Evolutionary conservation across 2,797 vertebrate genomes (phyloP).

Genomic region (Chaenodraco wilsoni): DNA sequence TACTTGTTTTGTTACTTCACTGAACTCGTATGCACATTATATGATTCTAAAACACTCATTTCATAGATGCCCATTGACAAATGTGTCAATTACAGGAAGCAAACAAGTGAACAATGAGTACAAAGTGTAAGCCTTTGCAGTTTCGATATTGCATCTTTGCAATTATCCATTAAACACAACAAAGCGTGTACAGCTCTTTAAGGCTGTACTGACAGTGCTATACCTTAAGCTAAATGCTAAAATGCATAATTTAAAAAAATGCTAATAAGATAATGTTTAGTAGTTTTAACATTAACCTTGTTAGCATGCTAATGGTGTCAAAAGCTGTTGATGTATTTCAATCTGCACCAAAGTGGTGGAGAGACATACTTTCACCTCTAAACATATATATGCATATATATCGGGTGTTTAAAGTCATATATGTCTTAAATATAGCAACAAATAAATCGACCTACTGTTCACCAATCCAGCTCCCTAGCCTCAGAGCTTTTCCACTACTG

Average conservation of each 20-base stretch:
- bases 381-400: no score
- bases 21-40: not conserved
- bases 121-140: not conserved
- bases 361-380: not conserved
- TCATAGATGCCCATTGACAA: not conserved
- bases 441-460: not conserved
- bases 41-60: not conserved
- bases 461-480: conserved; percentile 14
- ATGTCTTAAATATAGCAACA: not conserved
- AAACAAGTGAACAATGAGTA: not conserved
- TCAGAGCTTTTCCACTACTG: conserved; percentile 16
- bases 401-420: not conserved
- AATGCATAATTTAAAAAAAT: not conserved
- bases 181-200: not conserved
- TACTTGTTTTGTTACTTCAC: not conserved
- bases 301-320: not conserved
- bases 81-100: not conserved
- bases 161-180: no score
- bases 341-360: not conserved
- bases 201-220: not conserved
- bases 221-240: not conserved
- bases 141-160: not conserved
- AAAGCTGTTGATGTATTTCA: not conserved
- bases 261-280: not conserved
- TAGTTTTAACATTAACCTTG: not conserved